Evolutionary conservation across 92 coral and sea anemone genomes (phyloP), one percentile per base, ranked within the genome.

Genomic region (Porites rus): DNA sequence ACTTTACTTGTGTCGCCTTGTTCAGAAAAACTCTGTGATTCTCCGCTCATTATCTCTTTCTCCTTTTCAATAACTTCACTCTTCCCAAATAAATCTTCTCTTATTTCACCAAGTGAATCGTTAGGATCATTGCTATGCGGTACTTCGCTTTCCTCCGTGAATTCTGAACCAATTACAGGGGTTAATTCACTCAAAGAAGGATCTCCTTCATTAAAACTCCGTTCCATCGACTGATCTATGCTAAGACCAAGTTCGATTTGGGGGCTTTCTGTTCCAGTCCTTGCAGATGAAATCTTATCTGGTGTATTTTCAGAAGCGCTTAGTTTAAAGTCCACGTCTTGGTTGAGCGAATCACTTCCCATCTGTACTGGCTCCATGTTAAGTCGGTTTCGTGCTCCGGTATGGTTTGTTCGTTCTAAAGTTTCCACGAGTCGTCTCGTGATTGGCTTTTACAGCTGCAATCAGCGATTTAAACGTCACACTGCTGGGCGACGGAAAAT

Each of bases 391-490:
- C 16, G 12, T 74, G 21, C 10, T 11, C 63, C 63, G 63, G 12
- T 43, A 31, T 71, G 46, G 46, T 38, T 38, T 38, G 46, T 38
- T 3, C 4, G 46, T 38, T 38, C 5, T 1, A 43, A 70, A 31
- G 16, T 51, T 70, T 70, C 17, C 21, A 56, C 61, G 16, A 14
- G 61, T 16, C 76, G 60, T 17, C 20, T 59, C 17, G 70, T 61
- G 71, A 77, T 64, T 77, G 81, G 71, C 65, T 77, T 71, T 62
- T 43, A 8, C 16, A 61, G 78, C n/a, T 62, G 58, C 70, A 62
- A 60, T 38, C 28, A n/a, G 38, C 22, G 56, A 77, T 77, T 77
- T 59, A 18, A 46, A 77, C 70, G 81, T 77, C 81, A 77, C 16
- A 14, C 18, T 50, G 25, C 20, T 16, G 28, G 8, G 77, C 25